Base-by-base conservation (phyloP, 2,113 vertebrate species). In the Haliaeetus leucogaster region DNA sequence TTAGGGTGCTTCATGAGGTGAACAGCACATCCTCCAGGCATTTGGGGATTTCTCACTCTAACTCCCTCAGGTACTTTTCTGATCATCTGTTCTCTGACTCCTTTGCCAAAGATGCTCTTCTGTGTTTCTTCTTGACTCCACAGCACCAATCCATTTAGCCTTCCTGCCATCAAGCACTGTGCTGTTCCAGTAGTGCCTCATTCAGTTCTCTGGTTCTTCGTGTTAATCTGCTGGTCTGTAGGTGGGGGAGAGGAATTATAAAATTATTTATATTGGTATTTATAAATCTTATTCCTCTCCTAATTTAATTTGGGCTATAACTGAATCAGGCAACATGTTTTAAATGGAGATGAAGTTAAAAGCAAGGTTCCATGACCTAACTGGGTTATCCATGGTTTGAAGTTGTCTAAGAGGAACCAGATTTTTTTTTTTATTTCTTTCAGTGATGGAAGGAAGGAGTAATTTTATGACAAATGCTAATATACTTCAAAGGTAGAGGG, bases 401-500 rank as follows among this genome's bases (percentile, higher is more conserved):
- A 91, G 68, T 53, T 85, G 58, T 85, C 45, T 89, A 92, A 83
- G 32, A 45, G 19, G 26, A 93, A 58, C 22, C 9, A 53, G n/a
- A 5, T 52, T n/a, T 59, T 58, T 48, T 61, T 72, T 58, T 52
- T 23, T 13, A 56, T 82, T 87, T 82, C 52, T 50, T 92, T 53
- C 61, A 90, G 71, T 84, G 71, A 79, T 53, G 30, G 78, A 90
- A 89, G 34, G 47, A 72, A 89, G 34, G 47, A 76, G 48, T 92
- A 1, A 91, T 81, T 94, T 95, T 34, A 91, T 73, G 65, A 92
- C 70, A 88, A 94, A 82, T 67, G 58, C n/a, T 80, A 65, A 80
- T 87, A 59, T 71, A 93, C 63, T 93, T 94, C 80, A 95, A 89
- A 96, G 80, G 67, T 58, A 82, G 45, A 85, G 21, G n/a, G 53